Base-by-base conservation (phyloP, 2,797 vertebrate species). In the Acanthornis magna region DNA sequence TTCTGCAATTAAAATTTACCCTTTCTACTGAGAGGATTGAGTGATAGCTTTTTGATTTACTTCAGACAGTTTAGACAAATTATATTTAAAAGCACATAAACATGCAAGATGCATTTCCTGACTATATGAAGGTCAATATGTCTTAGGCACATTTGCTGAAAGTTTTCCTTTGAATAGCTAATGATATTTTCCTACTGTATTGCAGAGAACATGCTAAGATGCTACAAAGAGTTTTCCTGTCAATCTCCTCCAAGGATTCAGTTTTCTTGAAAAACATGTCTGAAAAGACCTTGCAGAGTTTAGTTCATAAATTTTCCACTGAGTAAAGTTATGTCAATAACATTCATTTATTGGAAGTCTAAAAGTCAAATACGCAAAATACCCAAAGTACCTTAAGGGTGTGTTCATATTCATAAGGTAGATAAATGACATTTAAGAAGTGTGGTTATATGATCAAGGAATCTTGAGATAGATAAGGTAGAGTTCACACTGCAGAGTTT, bases 1-100 rank as follows among this genome's bases (percentile, higher is more conserved):
- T 98, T 99, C 98, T 98, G 98, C 98, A 99, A 99, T 99, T 99
- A 99, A 99, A 99, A 99, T 98, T 98, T 98, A 98, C 98, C 98
- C 98, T 98, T 98, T 97, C 98, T 98, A 98, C 98, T 98, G 98
- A 98, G 98, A 98, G 98, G 97, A 98, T 97, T 97, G 98, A 98
- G 98, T 98, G 98, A 98, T 98, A 97, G 96, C 97, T 98, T 95
- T 99, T 98, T 99, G 98, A 98, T 99, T 98, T 99, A 98, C 98
- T 99, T 98, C 98, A 98, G 99, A 98, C 98, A 99, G 98, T 98
- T 97, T 97, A 98, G 98, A 98, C 98, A 98, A 98, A 99, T 99
- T 99, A 98, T 99, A 98, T 98, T 98, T 98, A 98, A 98, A 99
- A 98, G 97, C 98, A 96, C 98, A 98, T 98, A 98, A 98, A 98